Conservation (phyloP, 2,797 vertebrate genomes). For the Sebastes reedi region DNA sequence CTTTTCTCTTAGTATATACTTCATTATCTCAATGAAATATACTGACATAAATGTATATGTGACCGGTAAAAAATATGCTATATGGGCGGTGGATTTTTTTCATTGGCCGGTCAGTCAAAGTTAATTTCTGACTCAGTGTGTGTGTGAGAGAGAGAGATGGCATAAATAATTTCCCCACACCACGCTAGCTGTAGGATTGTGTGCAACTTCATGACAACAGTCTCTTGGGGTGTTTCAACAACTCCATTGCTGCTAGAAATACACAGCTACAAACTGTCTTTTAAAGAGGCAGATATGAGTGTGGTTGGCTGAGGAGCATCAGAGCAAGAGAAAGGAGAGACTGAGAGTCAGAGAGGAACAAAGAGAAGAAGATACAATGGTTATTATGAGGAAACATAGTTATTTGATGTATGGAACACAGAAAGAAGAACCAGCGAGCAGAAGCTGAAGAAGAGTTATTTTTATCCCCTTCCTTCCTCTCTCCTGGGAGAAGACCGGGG, state of each 20-base stretch:
- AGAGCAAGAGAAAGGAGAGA: not conserved
- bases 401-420: constrained; percentile 71
- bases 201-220: constrained; percentile 2
- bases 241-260: not conserved
- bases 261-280: constrained; percentile 25
- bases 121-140: not conserved
- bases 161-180: not conserved
- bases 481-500: constrained; percentile 64
- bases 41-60: no score
- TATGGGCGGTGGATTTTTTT: no score
- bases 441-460: constrained; percentile 71
- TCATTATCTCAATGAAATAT: no score
- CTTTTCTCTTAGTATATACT: no score
- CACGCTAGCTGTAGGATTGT: not conserved
- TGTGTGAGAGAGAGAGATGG: not conserved
- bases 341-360: not conserved
- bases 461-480: constrained; percentile 66
- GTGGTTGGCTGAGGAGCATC: not conserved
- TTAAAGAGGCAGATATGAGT: constrained; percentile 7
- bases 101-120: no score
- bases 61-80: no score
- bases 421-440: constrained; percentile 34
- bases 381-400: constrained; percentile 57
- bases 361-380: constrained; percentile 12
- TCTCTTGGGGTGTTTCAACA: constrained; percentile 12